Conservation (phyloP, 1,140 invertebrate species). For the Aphelinus certus region DNA sequence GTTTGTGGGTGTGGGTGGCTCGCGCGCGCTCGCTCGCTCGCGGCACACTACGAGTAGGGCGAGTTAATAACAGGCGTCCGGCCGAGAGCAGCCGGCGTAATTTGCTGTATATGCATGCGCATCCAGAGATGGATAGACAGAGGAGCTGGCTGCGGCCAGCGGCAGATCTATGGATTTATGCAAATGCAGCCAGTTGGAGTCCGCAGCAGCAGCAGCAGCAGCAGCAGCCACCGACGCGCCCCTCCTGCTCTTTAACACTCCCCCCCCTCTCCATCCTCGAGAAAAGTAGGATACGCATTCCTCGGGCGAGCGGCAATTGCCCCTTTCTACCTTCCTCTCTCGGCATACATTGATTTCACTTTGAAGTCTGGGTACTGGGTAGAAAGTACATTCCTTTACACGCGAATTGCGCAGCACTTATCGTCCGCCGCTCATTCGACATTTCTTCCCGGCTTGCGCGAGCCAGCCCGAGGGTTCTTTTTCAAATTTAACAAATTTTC, state of each 20-base stretch:
- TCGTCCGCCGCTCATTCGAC: background rate
- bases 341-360: background rate
- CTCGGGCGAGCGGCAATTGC: background rate
- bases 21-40: background rate
- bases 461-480: too few relatives aligned
- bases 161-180: conserved; percentile 65
- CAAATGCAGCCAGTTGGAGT: conserved; percentile 66
- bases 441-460: too few relatives aligned
- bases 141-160: conserved; percentile 35
- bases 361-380: background rate
- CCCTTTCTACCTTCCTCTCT: background rate
- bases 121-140: conserved; percentile 63
- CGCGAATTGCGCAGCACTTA: background rate
- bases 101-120: conserved; percentile 62
- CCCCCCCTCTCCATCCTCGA: background rate
- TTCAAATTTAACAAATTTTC: too few relatives aligned
- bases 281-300: too few relatives aligned
- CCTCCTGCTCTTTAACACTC: background rate
- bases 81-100: conserved; percentile 58
- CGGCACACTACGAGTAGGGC: conserved; percentile 38
- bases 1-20: background rate
- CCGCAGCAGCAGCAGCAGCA: conserved; percentile 60
- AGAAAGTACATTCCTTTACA: background rate
- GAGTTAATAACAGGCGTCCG: too few relatives aligned
- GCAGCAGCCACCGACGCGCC: conserved; percentile 38